Conservation (phyloP, 2,113 vertebrate species). For the Camarhynchus parvulus region DNA sequence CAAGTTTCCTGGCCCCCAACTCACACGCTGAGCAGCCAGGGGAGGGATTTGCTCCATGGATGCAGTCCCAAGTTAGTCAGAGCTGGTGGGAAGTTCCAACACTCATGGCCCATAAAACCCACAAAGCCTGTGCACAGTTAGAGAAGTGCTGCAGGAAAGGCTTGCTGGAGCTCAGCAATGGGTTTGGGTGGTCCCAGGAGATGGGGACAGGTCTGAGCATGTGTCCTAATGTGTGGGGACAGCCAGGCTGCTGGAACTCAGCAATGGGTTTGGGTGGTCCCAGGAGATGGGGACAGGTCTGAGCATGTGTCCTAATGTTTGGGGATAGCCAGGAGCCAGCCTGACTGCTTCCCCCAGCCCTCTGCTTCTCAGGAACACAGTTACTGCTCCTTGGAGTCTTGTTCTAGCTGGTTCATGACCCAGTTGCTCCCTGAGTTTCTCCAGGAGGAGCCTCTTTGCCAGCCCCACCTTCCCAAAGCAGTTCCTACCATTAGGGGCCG, state of each 20-base stretch:
- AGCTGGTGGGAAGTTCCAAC: neutral
- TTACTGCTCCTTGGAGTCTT: neutral
- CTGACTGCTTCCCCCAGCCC: neutral
- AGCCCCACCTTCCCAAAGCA: neutral
- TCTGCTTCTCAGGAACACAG: neutral
- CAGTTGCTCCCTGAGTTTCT: rapidly evolving
- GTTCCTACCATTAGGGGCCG: neutral
- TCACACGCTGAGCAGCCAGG: neutral
- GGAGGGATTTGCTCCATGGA: neutral
- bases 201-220: neutral
- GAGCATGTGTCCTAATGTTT: rapidly evolving
- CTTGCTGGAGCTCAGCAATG: neutral
- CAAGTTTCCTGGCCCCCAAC: neutral
- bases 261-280: neutral
- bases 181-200: neutral
- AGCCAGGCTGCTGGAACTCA: neutral
- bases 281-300: neutral
- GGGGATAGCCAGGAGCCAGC: neutral
- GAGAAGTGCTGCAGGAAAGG: neutral
- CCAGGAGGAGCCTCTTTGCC: neutral
- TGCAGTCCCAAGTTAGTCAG: too few relatives aligned
- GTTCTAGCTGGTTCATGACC: rapidly evolving
- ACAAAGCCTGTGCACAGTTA: neutral
- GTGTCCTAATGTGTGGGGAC: rapidly evolving
- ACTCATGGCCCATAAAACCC: neutral